These are phyloP conservation scores for Synergus laeviventris DNA, from an alignment of 2,888 invertebrate species.

Conservation along the genomic window DNA sequence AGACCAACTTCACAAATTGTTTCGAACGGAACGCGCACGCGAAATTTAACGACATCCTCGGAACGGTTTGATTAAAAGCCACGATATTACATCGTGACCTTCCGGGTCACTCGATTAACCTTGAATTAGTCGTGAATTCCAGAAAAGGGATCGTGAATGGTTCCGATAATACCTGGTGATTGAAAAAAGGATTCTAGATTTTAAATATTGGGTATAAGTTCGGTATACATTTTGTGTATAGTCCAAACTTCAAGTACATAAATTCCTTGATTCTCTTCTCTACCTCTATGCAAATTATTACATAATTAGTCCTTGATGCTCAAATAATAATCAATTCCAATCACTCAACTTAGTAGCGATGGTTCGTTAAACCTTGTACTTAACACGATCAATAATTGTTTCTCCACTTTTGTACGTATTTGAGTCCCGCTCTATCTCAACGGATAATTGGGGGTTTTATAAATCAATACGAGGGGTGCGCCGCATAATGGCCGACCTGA, in stretches of 20 bases:
- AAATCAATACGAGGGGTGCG: conserved; percentile 60
- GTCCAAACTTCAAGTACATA: too few relatives aligned
- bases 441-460: conserved; percentile 66
- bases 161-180: neutral
- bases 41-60: conserved; percentile 11
- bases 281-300: neutral
- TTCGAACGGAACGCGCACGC: conserved; percentile 1
- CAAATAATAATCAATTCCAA: neutral
- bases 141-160: conserved; percentile 47
- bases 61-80: conserved; percentile 6
- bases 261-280: too few relatives aligned
- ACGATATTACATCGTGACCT: conserved; percentile 4
- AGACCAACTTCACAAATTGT: conserved; percentile 13
- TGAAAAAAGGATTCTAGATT: neutral
- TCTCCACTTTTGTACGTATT: conserved; percentile 51
- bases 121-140: conserved; percentile 1
- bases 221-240: too few relatives aligned
- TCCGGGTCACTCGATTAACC: neutral
- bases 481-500: conserved; percentile 58
- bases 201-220: too few relatives aligned
- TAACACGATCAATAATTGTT: conserved; percentile 41
- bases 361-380: conserved; percentile 53
- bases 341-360: neutral
- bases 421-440: conserved; percentile 56
- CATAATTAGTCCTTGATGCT: neutral